Evolutionary conservation across 2,113 vertebrate genomes (phyloP).

Genomic region (Aramus guarauna): DNA sequence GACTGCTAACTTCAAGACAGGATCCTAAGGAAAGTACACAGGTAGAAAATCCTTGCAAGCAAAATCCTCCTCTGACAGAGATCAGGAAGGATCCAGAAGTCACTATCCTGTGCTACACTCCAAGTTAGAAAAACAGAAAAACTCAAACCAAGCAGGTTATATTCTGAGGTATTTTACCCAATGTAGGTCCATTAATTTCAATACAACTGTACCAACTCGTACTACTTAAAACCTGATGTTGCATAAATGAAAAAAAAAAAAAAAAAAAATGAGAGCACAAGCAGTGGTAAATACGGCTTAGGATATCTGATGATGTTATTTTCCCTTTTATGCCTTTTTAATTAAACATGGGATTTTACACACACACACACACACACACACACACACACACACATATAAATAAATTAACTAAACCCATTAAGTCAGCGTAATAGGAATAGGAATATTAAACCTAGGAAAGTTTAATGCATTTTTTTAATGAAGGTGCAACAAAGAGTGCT

Average conservation of each 20-base stretch:
- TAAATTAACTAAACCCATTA: not conserved
- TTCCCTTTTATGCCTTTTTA: not conserved
- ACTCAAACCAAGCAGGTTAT: rapidly evolving
- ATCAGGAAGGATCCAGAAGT: not conserved
- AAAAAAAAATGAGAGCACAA: not conserved
- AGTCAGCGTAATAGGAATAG: not conserved
- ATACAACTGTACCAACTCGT: not conserved
- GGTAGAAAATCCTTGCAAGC: not conserved
- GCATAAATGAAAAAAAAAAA: not conserved
- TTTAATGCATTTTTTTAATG: not conserved
- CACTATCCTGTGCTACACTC: not conserved
- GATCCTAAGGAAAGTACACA: not conserved
- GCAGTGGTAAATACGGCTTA: not conserved
- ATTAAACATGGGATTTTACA: not conserved
- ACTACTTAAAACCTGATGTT: not conserved
- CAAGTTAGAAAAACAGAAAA: not conserved
- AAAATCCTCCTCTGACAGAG: not conserved
- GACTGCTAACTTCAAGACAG: not conserved
- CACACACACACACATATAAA: not conserved
- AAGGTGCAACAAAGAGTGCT: not conserved
- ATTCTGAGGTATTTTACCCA: not conserved
- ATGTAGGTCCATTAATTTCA: not conserved
- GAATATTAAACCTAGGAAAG: not conserved
- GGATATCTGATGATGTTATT: not conserved
- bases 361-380: too few species aligned